These are phyloP conservation scores for Mus pahari DNA, from an alignment of 2,113 vertebrate genomes.

Conservation along the genomic window DNA sequence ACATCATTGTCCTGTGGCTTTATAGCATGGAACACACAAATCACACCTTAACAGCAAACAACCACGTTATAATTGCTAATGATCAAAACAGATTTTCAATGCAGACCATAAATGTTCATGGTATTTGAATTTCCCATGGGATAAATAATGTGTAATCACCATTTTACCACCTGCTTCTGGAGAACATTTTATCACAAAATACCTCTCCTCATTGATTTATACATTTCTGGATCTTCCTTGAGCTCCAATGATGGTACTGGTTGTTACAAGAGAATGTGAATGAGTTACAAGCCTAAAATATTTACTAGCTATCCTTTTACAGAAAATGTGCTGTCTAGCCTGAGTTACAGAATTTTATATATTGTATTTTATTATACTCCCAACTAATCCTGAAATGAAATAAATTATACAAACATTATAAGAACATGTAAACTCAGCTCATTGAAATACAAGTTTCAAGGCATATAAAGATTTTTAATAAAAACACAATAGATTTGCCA, in stretches of 20 bases:
- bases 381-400: slow-evolving; percentile 58
- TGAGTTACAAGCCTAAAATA: slow-evolving; percentile 24
- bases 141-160: not conserved
- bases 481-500: slow-evolving; percentile 39
- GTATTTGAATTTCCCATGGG: not conserved
- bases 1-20: not conserved
- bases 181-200: slow-evolving; percentile 25
- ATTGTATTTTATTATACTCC: slow-evolving; percentile 58
- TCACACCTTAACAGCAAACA: not conserved
- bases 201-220: not conserved
- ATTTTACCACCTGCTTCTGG: not conserved
- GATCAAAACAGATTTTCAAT: not conserved
- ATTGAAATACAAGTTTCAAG: slow-evolving; percentile 38
- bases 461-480: slow-evolving; percentile 68
- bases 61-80: not conserved
- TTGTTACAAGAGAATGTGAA: slow-evolving; percentile 24
- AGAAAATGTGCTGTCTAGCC: slow-evolving; percentile 49
- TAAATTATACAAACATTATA: slow-evolving; percentile 68
- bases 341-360: slow-evolving; percentile 48
- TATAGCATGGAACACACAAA: not conserved
- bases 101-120: not conserved
- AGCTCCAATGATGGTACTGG: not conserved
- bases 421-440: slow-evolving; percentile 52
- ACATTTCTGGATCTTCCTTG: not conserved
- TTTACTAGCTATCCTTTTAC: slow-evolving; percentile 45